phyloP scores from a whole-genome alignment of 2,888 invertebrate genomes.

The Cheilosia scutellata region DNA sequence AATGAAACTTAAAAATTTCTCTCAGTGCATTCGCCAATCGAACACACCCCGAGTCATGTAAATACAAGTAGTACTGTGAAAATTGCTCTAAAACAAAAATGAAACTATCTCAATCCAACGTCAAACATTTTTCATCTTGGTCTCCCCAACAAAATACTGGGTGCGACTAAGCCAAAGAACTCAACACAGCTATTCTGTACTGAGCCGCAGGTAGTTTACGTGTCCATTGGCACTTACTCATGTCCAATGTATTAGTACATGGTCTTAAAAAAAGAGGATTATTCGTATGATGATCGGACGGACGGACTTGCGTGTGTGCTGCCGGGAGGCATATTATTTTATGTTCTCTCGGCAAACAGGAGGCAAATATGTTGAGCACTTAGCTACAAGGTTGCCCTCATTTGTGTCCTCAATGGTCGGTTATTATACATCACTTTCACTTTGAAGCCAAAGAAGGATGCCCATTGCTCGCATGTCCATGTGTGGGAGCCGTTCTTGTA shows the following conservation, averaged over 20 bases:
- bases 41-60: slow-evolving; percentile 49
- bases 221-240: slow-evolving; percentile 73
- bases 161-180: slow-evolving; percentile 63
- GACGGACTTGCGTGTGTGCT: slow-evolving; percentile 47
- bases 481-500: slow-evolving; percentile 57
- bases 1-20: slow-evolving; percentile 5
- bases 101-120: slow-evolving; percentile 45
- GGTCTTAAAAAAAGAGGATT: slow-evolving; percentile 57
- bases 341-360: slow-evolving; percentile 42
- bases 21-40: slow-evolving; percentile 22
- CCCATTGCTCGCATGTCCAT: background rate
- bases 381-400: slow-evolving; percentile 70
- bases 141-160: slow-evolving; percentile 49
- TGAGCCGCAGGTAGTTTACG: slow-evolving; percentile 60
- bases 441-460: slow-evolving; percentile 51
- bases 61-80: slow-evolving; percentile 20
- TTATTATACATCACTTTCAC: slow-evolving; percentile 69
- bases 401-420: slow-evolving; percentile 64
- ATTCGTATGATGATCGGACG: slow-evolving; percentile 39
- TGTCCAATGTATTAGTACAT: slow-evolving; percentile 49
- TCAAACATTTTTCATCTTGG: slow-evolving; percentile 47
- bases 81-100: slow-evolving; percentile 19
- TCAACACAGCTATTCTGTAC: slow-evolving; percentile 4
- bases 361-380: slow-evolving; percentile 51
- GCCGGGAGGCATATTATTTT: slow-evolving; percentile 37